phyloP scores from a whole-genome alignment of 1,140 invertebrate species.

The Elymnias hypermnestra region DNA sequence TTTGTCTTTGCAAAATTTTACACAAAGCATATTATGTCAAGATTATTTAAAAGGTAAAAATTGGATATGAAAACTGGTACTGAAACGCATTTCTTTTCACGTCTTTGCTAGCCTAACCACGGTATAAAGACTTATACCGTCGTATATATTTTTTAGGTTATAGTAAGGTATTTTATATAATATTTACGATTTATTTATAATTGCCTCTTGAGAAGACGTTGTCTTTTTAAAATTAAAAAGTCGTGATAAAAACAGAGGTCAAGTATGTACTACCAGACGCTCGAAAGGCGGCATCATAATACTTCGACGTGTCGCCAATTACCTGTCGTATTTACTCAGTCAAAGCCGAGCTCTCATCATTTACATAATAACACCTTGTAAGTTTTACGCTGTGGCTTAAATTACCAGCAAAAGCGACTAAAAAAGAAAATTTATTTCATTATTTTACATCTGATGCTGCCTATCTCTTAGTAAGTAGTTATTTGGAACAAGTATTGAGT shows the following conservation, averaged over 20 bases:
- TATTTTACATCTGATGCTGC: neutral
- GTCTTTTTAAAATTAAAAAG: slow-evolving; percentile 10
- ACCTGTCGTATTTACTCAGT: slow-evolving; percentile 66
- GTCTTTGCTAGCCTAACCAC: no score
- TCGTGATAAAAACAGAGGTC: slow-evolving; percentile 35
- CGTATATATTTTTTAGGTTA: no score
- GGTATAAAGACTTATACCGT: no score
- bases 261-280: slow-evolving; percentile 18
- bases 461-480: neutral
- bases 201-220: slow-evolving; percentile 4
- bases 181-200: no score
- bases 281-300: neutral
- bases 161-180: no score
- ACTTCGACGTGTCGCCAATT: slow-evolving; percentile 60
- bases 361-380: slow-evolving; percentile 73
- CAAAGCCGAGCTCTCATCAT: slow-evolving; percentile 66
- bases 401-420: slow-evolving; percentile 18
- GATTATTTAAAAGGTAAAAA: no score
- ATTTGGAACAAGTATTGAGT: no score
- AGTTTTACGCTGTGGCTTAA: slow-evolving; percentile 19
- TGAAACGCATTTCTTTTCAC: no score
- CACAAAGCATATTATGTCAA: no score
- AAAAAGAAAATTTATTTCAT: no score
- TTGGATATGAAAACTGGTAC: no score
- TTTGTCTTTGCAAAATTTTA: no score